Conservation (phyloP, 2,888 invertebrate genomes). For the Spilosoma lubricipeda region DNA sequence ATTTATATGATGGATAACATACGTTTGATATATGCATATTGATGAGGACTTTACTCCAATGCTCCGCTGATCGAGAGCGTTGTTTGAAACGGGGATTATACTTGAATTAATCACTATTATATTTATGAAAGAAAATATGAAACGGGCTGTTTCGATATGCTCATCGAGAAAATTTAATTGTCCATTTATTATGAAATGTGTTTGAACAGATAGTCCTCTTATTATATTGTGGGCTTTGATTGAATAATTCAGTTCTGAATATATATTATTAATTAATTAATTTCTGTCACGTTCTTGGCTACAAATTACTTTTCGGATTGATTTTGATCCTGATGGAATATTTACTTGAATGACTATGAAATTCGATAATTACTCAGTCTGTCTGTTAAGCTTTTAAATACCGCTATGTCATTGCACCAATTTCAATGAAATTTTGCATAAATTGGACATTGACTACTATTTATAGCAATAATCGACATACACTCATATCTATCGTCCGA, state of each 20-base stretch:
- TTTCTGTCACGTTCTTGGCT: neutral
- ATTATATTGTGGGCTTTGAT: neutral
- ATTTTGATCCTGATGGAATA: no score
- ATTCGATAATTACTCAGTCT: no score
- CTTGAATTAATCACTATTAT: constrained; percentile 8
- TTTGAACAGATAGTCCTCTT: neutral
- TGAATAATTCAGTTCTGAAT: neutral
- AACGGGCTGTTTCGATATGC: neutral
- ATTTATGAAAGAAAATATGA: neutral
- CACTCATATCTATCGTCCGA: no score
- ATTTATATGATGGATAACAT: neutral
- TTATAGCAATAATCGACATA: no score
- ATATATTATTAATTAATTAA: neutral
- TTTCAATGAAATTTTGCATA: no score
- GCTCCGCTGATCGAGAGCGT: neutral
- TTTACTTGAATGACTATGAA: no score
- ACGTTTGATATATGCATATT: neutral
- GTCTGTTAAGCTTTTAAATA: no score
- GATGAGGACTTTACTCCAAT: neutral
- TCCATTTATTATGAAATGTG: constrained; percentile 6
- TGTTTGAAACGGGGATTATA: constrained; percentile 4
- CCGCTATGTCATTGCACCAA: no score
- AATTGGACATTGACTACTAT: no score
- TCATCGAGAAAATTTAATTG: neutral
- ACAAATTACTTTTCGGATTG: no score